A percentile compares a stretch with the other conserved stretches of the same genome.
These are phyloP conservation scores for Mus pahari DNA, from an alignment of 2,113 vertebrate genomes.

Conservation along the genomic window DNA sequence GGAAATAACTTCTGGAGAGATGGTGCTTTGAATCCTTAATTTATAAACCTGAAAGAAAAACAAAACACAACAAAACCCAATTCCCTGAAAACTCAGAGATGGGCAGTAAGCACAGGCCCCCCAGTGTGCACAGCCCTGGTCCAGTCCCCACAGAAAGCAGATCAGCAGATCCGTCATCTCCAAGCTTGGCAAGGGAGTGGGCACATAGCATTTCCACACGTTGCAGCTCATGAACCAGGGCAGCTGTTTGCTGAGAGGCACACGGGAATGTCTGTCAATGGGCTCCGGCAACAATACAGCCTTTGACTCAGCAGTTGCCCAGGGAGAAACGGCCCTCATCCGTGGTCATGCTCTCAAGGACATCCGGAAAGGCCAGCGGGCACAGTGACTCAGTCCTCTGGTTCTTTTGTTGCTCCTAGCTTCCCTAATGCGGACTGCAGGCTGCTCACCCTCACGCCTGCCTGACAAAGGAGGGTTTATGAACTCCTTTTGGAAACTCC, in stretches of 20 bases:
- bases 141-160: neutral
- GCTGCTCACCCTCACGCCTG: neutral
- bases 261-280: neutral
- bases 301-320: neutral
- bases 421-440: fast-evolving
- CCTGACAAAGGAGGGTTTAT: fast-evolving
- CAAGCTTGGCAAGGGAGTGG: too few relatives aligned
- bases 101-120: fast-evolving
- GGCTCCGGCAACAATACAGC: neutral
- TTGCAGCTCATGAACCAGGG: too few relatives aligned
- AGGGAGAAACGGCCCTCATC: fast-evolving
- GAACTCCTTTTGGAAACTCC: neutral
- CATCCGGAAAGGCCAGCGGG: neutral
- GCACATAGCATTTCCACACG: neutral
- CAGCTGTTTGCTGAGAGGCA: neutral
- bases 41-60: neutral
- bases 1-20: neutral
- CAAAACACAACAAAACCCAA: neutral
- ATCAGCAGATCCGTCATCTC: fast-evolving
- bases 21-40: neutral
- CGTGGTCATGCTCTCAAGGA: neutral
- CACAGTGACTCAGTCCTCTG: neutral
- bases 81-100: neutral
- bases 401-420: neutral
- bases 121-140: fast-evolving